A percentile compares a stretch with the other conserved stretches of the same genome.
Conservation (phyloP, 2,888 invertebrate genomes). For the Calliscelio sp. region DNA sequence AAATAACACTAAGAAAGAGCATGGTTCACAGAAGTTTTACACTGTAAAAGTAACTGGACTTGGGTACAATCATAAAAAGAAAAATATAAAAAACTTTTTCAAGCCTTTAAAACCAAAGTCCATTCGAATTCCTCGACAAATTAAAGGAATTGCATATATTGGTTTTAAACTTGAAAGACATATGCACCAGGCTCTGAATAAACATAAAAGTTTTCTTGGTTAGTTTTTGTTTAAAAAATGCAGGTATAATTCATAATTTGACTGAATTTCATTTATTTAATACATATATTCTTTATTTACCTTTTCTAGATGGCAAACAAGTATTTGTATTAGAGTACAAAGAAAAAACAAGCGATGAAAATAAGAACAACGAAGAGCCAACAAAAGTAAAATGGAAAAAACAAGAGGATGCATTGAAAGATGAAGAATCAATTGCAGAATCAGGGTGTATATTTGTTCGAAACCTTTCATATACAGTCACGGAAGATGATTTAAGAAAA, state of each 20-base stretch:
- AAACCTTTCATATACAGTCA: slow-evolving; percentile 95
- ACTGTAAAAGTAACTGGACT: slow-evolving; percentile 92
- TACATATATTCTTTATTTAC: slow-evolving; percentile 3
- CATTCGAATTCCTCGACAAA: slow-evolving; percentile 91
- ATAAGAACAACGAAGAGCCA: too few species aligned
- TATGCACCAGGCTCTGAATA: slow-evolving; percentile 92
- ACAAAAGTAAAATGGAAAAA: slow-evolving; percentile 87
- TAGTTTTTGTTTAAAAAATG: too few species aligned
- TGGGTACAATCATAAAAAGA: slow-evolving; percentile 92
- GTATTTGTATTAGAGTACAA: slow-evolving; percentile 88
- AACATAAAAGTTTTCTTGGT: slow-evolving; percentile 95
- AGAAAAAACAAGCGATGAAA: slow-evolving; percentile 79
- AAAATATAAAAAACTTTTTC: slow-evolving; percentile 94
- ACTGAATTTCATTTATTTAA: too few species aligned
- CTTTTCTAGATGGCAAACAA: slow-evolving; percentile 88
- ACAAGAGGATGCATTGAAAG: slow-evolving; percentile 89
- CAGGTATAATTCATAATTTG: too few species aligned
- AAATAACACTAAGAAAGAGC: slow-evolving; percentile 77
- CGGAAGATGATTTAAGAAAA: slow-evolving; percentile 93
- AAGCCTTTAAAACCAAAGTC: slow-evolving; percentile 92
- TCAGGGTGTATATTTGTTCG: slow-evolving; percentile 97
- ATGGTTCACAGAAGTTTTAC: slow-evolving; percentile 85
- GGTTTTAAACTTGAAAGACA: slow-evolving; percentile 94
- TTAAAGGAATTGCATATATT: slow-evolving; percentile 95
- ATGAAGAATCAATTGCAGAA: slow-evolving; percentile 93